Base-by-base conservation (phyloP, 2,888 invertebrate species). In the Ichneumoninae sp. region DNA sequence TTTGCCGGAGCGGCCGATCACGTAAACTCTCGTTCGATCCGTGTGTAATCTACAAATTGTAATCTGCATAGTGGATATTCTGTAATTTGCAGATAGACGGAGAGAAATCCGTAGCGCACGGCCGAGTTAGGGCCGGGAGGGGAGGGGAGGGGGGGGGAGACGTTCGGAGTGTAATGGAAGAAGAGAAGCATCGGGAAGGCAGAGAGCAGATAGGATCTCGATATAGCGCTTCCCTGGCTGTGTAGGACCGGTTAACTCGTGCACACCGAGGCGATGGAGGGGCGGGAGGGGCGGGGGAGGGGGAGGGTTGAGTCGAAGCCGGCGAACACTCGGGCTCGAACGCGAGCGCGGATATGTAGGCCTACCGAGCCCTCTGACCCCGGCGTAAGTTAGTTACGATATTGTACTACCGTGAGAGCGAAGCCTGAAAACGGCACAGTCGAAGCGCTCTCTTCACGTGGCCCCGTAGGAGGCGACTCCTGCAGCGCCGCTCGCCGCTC, bases 321-420 rank as follows among this genome's bases (percentile, higher is more conserved):
- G 47, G 22, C 50, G 13, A 50, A 26, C 63, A n/a, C 26, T 44
- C 26, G 8, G 26, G 60, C 73, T 44, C 80, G 66, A 73, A 57
- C 73, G 80, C 66, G 81, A 78, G 85, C 85, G 83, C 81, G 87
- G 88, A 88, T 88, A 88, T 86, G 88, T 88, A 87, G 87, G 87
- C 80, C 87, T 85, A 76, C 73, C 79, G 88, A 86, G 88, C 86
- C 86, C 88, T 83, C 79, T 88, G 87, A 88, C 87, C 86, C 79
- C 87, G 69, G 86, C 86, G 87, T 88, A 88, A 86, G 88, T 88
- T 86, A 88, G 87, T 88, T 88, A 88, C 88, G 87, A 88, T 88
- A 88, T 88, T 87, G 87, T 88, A 88, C 88, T 88, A 88, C 88
- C 88, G 88, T 88, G 88, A 88, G 88, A 88, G 76, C 85, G 80